Evolutionary conservation across 2,113 vertebrate genomes (phyloP), one percentile per base, ranked within the genome.

Genomic region (Ivindomyrus marchei): DNA sequence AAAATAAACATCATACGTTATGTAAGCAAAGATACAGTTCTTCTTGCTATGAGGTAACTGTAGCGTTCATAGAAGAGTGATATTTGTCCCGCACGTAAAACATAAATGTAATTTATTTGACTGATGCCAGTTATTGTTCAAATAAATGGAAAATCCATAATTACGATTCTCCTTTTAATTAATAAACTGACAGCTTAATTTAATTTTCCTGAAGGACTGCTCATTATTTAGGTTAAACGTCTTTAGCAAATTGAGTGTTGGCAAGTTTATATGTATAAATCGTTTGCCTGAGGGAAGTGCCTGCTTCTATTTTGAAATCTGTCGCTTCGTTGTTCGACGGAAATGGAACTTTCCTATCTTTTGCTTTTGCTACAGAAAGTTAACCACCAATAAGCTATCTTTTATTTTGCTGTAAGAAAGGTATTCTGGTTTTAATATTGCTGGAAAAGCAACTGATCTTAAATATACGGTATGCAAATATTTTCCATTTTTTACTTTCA

Each of bases 271-370:
- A 19, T 77, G 36, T 80, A 8, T 42, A 42, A 80, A 80, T 13
- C 31, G 74, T 39, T 77, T 80, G 62, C 3, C n/a, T 70, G 62
- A 13, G 62, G 1, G 10, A 11, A 80, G 31, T 42, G 74, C 17
- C 36, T 19, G 46, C 84, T 50, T 9, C 49, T 86, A 86, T 47
- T 86, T 86, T 86, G 84, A 86, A 86, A 86, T n/a, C n/a, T 9
- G 42, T 49, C 84, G 36, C 74, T 80, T 4, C 74, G 36, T 49
- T 49, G 45, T 47, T n/a, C 46, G 1, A 45, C 46, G 84, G 47
- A 86, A 86, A 47, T 31, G 47, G 47, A 86, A 70, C 62, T 70
- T 70, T 70, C n/a, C 10, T 31, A 70, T 70, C n/a, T 31, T 70
- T 70, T 74, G 8, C 27, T 74, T 36, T 47, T 85, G 47, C 47